phyloP scores from a whole-genome alignment of 2,797 vertebrate genomes.

The Rhodeus uyekii region DNA sequence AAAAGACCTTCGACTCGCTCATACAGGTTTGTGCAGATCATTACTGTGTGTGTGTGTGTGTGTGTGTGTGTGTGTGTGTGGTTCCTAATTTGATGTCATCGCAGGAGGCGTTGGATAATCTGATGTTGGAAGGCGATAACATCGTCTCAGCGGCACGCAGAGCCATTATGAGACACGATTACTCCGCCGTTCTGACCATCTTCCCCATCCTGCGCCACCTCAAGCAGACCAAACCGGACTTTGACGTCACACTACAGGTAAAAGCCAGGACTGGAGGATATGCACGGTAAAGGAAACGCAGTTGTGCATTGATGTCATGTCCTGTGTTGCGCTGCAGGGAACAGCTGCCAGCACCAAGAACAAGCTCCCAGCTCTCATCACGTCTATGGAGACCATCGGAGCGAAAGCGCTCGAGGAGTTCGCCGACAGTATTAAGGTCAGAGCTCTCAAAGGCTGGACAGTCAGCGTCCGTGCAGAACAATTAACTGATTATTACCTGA shows the following conservation, averaged over 20 bases:
- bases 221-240: constrained; percentile 93
- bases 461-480: neutral
- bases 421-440: constrained; percentile 95
- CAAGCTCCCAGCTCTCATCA: constrained; percentile 94
- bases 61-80: constrained; percentile 2
- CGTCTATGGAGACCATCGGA: constrained; percentile 95
- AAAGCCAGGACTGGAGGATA: too few relatives aligned
- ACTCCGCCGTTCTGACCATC: constrained; percentile 93
- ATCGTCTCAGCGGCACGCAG: constrained; percentile 90
- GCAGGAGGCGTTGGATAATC: constrained; percentile 93
- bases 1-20: constrained; percentile 97
- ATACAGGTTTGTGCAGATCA: constrained; percentile 83
- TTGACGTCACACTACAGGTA: constrained; percentile 94
- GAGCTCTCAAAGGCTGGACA: too few relatives aligned
- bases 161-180: constrained; percentile 93
- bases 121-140: constrained; percentile 96
- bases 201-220: constrained; percentile 96
- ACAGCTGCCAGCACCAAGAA: constrained; percentile 98
- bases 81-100: neutral
- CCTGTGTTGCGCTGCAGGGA: constrained; percentile 74
- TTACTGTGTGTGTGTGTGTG: neutral
- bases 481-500: too few relatives aligned
- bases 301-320: constrained; percentile 10
- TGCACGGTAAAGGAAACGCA: neutral
- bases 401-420: constrained; percentile 98